phyloP scores from a whole-genome alignment of 2,888 invertebrate genomes.

The Eupithecia tripunctaria region DNA sequence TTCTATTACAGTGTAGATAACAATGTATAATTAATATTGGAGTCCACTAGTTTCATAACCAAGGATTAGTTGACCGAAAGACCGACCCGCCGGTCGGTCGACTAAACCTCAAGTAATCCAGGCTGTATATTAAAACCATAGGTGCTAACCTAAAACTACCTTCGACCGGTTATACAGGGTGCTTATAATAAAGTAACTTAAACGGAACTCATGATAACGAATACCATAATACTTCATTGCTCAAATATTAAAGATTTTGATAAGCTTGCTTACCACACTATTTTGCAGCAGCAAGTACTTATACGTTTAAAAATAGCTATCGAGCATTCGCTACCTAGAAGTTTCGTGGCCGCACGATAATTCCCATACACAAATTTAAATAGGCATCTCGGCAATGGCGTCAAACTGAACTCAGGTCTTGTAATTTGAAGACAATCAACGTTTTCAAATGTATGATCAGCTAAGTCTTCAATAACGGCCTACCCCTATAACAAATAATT shows the following conservation, averaged over 20 bases:
- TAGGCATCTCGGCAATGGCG: neutral
- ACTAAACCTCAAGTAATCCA: constrained; percentile 81
- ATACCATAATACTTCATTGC: too few relatives aligned
- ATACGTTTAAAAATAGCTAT: neutral
- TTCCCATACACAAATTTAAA: neutral
- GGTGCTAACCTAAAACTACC: constrained; percentile 74
- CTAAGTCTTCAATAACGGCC: too few relatives aligned
- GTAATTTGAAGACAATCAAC: neutral
- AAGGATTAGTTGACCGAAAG: constrained; percentile 78
- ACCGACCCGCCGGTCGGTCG: constrained; percentile 63
- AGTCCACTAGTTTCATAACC: constrained; percentile 66
- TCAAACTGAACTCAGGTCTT: neutral
- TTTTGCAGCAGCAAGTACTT: neutral
- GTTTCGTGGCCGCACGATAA: neutral
- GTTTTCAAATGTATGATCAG: neutral
- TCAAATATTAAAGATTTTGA: neutral
- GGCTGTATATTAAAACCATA: constrained; percentile 76
- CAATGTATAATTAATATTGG: constrained; percentile 55
- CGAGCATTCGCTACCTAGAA: neutral
- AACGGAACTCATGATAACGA: too few relatives aligned
- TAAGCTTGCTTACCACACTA: neutral
- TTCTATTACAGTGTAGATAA: constrained; percentile 32
- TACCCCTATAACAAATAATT: neutral
- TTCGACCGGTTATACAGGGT: constrained; percentile 46
- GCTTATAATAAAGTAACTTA: neutral